Conservation (phyloP, 2,797 vertebrate genomes). For the Eulemur mongoz region DNA sequence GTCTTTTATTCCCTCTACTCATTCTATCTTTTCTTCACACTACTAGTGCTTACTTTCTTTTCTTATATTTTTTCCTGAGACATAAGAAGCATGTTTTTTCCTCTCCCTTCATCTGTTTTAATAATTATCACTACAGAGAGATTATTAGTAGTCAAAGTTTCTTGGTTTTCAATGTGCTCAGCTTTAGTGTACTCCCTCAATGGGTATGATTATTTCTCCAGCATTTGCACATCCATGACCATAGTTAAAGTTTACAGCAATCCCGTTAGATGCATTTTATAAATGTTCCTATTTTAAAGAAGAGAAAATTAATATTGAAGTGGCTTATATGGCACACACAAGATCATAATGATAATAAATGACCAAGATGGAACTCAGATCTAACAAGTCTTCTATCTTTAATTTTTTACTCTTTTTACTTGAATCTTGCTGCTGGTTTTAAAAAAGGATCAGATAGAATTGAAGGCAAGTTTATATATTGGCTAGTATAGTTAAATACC, state of each 20-base stretch:
- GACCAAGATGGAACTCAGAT: not conserved
- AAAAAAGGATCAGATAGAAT: not conserved
- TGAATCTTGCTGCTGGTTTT: not conserved
- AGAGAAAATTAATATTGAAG: not conserved
- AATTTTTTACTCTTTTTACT: not conserved
- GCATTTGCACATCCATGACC: not conserved
- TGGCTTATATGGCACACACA: not conserved
- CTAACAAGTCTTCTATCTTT: not conserved
- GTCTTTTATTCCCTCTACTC: not conserved
- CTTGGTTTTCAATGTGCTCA: not conserved
- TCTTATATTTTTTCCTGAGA: not conserved
- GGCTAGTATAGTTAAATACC: not conserved
- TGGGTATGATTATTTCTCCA: not conserved
- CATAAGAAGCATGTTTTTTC: not conserved
- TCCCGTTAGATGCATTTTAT: not conserved
- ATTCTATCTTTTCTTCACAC: not conserved
- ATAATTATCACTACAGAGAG: not conserved
- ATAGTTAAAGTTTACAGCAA: not conserved
- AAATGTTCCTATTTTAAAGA: not conserved
- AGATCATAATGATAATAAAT: not conserved
- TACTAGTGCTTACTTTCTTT: not conserved
- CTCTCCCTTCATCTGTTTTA: not conserved
- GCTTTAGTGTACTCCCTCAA: not conserved
- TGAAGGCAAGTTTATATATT: not conserved
- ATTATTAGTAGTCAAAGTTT: not conserved